These are phyloP conservation scores for Mythimna loreyi DNA, from an alignment of 2,888 invertebrate species.

Conservation along the genomic window DNA sequence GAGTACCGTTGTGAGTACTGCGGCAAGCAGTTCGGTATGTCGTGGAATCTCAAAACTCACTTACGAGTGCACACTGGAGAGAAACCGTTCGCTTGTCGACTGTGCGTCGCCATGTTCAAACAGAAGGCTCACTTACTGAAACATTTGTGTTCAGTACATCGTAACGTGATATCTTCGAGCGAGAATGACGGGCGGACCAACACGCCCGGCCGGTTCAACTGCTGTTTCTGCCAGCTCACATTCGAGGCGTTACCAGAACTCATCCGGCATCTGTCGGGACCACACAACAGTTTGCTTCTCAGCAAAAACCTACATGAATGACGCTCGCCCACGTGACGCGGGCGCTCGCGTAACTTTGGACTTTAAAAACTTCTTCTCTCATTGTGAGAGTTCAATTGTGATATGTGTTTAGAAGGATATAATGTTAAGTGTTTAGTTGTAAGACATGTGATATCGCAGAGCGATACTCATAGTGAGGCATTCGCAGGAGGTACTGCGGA, in stretches of 20 bases:
- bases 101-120: constrained; percentile 98
- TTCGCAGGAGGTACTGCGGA: constrained; percentile 81
- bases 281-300: constrained; percentile 96
- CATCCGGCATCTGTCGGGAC: constrained; percentile 96
- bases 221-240: constrained; percentile 96
- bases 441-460: constrained; percentile 86
- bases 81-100: constrained; percentile 96
- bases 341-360: constrained; percentile 80
- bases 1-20: constrained; percentile 97
- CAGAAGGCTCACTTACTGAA: constrained; percentile 97
- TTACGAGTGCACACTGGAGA: constrained; percentile 97
- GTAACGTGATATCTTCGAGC: constrained; percentile 96
- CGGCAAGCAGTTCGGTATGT: constrained; percentile 97
- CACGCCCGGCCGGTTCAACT: constrained; percentile 93
- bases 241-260: constrained; percentile 97
- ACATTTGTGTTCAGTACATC: constrained; percentile 97
- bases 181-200: constrained; percentile 93
- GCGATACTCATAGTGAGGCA: constrained; percentile 86
- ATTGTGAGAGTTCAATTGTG: constrained; percentile 87
- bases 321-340: constrained; percentile 84
- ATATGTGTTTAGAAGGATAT: constrained; percentile 89
- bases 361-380: constrained; percentile 86
- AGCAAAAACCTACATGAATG: constrained; percentile 96
- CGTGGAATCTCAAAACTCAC: constrained; percentile 97
- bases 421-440: constrained; percentile 83